Conservation (phyloP, 2,888 invertebrate species). For the Physocephala rufipes region DNA sequence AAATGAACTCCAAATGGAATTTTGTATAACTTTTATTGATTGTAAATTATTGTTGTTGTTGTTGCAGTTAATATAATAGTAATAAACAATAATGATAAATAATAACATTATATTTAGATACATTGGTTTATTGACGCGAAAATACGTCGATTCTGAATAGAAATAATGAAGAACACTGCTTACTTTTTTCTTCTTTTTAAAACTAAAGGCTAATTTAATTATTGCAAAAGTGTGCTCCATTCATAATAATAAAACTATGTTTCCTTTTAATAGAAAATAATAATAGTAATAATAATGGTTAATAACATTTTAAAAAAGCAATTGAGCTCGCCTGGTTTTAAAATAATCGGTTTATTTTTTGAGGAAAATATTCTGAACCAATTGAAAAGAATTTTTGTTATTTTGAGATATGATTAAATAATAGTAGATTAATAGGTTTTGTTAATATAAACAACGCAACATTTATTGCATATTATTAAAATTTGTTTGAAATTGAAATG, state of each 20-base stretch:
- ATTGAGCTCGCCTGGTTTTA: neutral
- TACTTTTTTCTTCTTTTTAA: neutral
- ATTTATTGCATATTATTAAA: neutral
- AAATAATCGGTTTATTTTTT: neutral
- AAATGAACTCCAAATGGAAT: too few species aligned
- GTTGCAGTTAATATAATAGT: slow-evolving; percentile 25
- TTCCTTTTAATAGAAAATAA: too few species aligned
- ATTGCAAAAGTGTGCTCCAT: neutral
- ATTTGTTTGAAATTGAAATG: neutral
- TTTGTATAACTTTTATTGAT: slow-evolving; percentile 23
- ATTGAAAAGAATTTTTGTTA: neutral
- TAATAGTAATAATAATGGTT: neutral
- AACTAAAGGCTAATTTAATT: neutral
- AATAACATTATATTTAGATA: slow-evolving; percentile 28
- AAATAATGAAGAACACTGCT: neutral
- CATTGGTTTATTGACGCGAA: slow-evolving; percentile 20
- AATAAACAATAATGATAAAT: slow-evolving; percentile 30
- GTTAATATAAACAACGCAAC: too few species aligned
- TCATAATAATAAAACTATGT: neutral
- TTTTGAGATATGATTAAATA: too few species aligned
- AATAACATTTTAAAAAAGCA: neutral
- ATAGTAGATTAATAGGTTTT: too few species aligned
- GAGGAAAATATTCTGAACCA: neutral
- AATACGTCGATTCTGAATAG: slow-evolving; percentile 14
- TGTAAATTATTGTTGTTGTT: slow-evolving; percentile 33